These are phyloP conservation scores for Crotalus adamanteus DNA, from an alignment of 2,797 vertebrate genomes.

Conservation along the genomic window DNA sequence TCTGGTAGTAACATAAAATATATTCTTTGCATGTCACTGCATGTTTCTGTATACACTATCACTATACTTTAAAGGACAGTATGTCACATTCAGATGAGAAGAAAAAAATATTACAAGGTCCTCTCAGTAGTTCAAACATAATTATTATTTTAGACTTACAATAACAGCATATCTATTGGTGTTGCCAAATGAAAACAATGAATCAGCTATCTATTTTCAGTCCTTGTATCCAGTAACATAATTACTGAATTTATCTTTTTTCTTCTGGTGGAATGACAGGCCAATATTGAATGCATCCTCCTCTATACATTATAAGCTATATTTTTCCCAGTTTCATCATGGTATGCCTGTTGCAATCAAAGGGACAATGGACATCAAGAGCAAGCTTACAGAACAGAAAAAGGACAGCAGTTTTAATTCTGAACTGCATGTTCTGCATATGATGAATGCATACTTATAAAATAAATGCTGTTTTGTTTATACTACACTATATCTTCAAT, in stretches of 20 bases:
- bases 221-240: not conserved
- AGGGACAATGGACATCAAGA: not conserved
- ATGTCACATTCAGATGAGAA: not conserved
- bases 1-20: not conserved
- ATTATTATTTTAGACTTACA: not conserved
- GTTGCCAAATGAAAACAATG: not conserved
- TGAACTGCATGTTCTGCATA: not conserved
- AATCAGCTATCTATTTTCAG: not conserved
- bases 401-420: not conserved
- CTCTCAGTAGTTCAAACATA: not conserved
- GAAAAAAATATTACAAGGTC: not conserved
- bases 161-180: not conserved
- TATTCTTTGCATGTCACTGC: not conserved
- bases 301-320: not conserved
- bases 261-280: not conserved
- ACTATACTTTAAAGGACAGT: not conserved
- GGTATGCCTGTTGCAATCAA: not conserved
- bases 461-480: not conserved
- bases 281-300: not conserved
- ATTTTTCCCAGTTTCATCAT: not conserved
- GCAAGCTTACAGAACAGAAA: not conserved
- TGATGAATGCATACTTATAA: not conserved
- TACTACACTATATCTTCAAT: not conserved
- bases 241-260: not conserved
- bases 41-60: not conserved